Conservation (phyloP, 2,797 vertebrate species). For the Parotocinclus haroldoi region DNA sequence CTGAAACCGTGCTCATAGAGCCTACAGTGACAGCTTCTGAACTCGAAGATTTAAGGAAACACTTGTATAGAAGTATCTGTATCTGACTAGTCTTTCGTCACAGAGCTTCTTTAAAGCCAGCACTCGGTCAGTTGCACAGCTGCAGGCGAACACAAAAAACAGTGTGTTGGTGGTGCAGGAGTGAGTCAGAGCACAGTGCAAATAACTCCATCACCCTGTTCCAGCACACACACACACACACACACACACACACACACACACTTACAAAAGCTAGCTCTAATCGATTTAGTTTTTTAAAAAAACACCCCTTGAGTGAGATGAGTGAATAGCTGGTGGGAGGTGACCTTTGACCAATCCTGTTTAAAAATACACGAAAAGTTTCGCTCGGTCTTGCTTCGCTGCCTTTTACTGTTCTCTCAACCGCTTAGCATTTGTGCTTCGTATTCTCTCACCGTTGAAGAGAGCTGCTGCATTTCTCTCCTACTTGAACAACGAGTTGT, state of each 20-base stretch:
- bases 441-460: constrained; percentile 19
- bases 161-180: constrained; percentile 49
- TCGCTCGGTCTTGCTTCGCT: constrained; percentile 26
- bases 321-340: constrained; percentile 55
- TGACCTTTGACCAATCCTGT: constrained; percentile 53
- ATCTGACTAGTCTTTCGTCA: too few relatives aligned
- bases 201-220: constrained; percentile 24
- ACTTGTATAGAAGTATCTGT: too few relatives aligned
- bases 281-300: constrained; percentile 41
- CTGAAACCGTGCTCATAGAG: too few relatives aligned
- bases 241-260: constrained; percentile 24
- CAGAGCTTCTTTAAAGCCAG: too few relatives aligned
- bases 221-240: constrained; percentile 9
- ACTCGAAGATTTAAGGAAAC: too few relatives aligned
- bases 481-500: too few relatives aligned
- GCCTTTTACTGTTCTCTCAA: constrained; percentile 18
- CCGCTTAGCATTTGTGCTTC: constrained; percentile 32
- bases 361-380: constrained; percentile 46
- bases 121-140: constrained; percentile 15
- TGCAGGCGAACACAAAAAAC: constrained; percentile 35
- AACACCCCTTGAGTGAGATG: constrained; percentile 44
- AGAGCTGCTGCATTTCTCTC: too few relatives aligned
- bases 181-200: constrained; percentile 48
- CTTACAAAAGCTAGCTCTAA: constrained; percentile 26
- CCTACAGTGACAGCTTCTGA: too few relatives aligned